phyloP scores from a whole-genome alignment of 2,113 vertebrate genomes.

The Cynocephalus volans region DNA sequence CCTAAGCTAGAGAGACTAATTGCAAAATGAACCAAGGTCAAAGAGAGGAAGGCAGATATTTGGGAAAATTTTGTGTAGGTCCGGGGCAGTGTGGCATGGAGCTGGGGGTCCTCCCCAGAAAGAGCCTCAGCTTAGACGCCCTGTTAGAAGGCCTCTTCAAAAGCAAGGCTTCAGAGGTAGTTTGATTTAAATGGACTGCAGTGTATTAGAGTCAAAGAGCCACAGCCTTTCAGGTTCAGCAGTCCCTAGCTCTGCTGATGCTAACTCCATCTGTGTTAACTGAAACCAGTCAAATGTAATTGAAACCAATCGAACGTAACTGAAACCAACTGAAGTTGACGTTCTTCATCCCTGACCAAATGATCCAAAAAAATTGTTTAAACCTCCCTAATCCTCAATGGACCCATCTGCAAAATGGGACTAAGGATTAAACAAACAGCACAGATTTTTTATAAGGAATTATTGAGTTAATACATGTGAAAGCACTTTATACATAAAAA shows the following conservation, averaged over 20 bases:
- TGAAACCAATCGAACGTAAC: not conserved
- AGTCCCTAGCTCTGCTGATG: fast-evolving
- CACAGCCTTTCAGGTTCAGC: too few relatives aligned
- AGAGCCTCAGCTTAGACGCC: not conserved
- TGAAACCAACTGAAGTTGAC: not conserved
- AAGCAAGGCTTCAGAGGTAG: not conserved
- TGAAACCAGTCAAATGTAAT: not conserved
- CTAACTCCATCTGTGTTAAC: not conserved
- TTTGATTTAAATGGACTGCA: not conserved
- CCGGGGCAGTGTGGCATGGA: not conserved
- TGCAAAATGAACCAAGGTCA: not conserved
- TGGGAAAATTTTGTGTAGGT: not conserved
- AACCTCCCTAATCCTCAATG: not conserved
- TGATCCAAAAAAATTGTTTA: not conserved
- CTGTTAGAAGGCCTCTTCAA: not conserved
- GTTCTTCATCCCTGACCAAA: not conserved
- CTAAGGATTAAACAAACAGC: not conserved
- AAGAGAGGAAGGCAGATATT: not conserved
- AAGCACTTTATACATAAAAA: not conserved
- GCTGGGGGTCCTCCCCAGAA: not conserved
- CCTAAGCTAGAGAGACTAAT: not conserved
- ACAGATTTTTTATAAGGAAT: not conserved
- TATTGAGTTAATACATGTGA: not conserved
- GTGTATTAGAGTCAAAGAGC: too few relatives aligned
- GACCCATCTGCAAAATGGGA: not conserved